Percentiles rank a stretch among this genome's conserved stretches.
Evolutionary conservation across 2,888 invertebrate genomes (phyloP).

Genomic region (Coelopa pilipes): DNA sequence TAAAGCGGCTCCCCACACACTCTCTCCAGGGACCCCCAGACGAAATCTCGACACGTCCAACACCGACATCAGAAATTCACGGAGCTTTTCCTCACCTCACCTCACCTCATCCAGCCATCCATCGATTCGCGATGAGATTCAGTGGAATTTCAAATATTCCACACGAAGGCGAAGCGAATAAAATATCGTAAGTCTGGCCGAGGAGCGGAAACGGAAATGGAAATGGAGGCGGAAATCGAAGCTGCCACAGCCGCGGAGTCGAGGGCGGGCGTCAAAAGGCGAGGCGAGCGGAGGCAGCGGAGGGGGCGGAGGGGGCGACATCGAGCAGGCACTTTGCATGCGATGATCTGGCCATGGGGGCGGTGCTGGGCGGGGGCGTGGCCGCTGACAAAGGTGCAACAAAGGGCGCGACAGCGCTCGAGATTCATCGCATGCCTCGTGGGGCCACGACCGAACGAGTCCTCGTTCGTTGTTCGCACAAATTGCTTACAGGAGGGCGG

Average conservation of each 20-base stretch:
- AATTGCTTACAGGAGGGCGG: too few relatives aligned
- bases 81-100: neutral
- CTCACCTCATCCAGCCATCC: neutral
- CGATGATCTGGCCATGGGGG: slow-evolving; percentile 5
- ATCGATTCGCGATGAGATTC: slow-evolving; percentile 17
- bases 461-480: too few relatives aligned
- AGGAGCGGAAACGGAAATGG: neutral
- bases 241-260: neutral
- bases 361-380: neutral
- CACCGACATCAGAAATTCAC: neutral
- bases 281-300: too few relatives aligned
- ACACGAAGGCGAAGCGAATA: slow-evolving; percentile 21
- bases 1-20: too few relatives aligned
- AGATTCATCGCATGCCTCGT: too few relatives aligned
- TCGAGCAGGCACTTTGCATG: neutral
- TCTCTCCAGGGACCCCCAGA: too few relatives aligned
- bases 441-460: too few relatives aligned
- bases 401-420: neutral
- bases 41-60: slow-evolving; percentile 5
- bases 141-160: slow-evolving; percentile 24
- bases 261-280: neutral
- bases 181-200: neutral
- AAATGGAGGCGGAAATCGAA: slow-evolving; percentile 12
- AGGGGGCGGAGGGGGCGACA: neutral
- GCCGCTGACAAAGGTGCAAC: neutral